Conservation (phyloP, 1,140 invertebrate genomes). For the Lasioglossum albipes region DNA sequence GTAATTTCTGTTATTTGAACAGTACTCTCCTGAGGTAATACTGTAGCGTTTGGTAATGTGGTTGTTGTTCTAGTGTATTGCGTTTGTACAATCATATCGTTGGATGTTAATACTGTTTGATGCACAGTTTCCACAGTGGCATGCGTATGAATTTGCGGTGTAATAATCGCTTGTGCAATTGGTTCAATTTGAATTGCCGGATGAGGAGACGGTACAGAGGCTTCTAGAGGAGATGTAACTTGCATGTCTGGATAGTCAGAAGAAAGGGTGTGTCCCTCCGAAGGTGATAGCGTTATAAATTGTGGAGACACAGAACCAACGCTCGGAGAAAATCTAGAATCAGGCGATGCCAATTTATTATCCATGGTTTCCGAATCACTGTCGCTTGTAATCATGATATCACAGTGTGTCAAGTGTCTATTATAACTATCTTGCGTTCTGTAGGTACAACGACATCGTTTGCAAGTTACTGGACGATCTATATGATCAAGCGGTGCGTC, state of each 20-base stretch:
- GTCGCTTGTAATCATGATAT: conserved; percentile 87
- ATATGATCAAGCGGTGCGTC: conserved; percentile 56
- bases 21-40: conserved; percentile 73
- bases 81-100: conserved; percentile 77
- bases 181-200: conserved; percentile 75
- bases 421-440: conserved; percentile 92
- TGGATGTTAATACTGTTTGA: conserved; percentile 78
- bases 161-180: conserved; percentile 75
- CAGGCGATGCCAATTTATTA: conserved; percentile 72
- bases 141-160: conserved; percentile 75
- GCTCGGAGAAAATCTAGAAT: conserved; percentile 70
- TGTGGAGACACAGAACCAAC: conserved; percentile 71
- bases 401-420: conserved; percentile 89
- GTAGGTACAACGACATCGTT: conserved; percentile 93
- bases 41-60: conserved; percentile 74
- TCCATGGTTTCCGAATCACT: conserved; percentile 84
- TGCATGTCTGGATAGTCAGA: conserved; percentile 74
- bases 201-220: conserved; percentile 74
- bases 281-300: conserved; percentile 74
- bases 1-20: conserved; percentile 76
- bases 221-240: conserved; percentile 74
- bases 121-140: conserved; percentile 77
- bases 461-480: conserved; percentile 91
- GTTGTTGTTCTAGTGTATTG: conserved; percentile 77
- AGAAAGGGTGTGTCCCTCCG: conserved; percentile 71